Conservation (phyloP, 2,113 vertebrate genomes). For the Datnioides undecimradiatus region DNA sequence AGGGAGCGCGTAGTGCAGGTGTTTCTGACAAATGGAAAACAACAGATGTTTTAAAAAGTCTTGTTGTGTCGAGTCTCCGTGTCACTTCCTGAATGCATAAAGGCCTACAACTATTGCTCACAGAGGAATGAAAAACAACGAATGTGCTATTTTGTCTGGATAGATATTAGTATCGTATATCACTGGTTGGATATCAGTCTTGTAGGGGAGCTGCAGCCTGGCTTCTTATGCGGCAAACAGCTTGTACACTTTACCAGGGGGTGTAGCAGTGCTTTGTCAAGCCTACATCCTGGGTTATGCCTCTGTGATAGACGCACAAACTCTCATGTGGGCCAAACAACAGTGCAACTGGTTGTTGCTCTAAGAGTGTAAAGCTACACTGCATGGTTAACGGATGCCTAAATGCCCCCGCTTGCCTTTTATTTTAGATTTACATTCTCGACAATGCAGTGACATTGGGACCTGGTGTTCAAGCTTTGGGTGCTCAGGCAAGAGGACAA, state of each 20-base stretch:
- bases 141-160: constrained; percentile 23
- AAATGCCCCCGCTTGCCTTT: neutral
- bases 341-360: neutral
- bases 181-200: constrained; percentile 33
- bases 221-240: constrained; percentile 3
- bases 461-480: no score
- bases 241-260: constrained; percentile 30
- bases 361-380: neutral
- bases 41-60: constrained; percentile 65
- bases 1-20: constrained; percentile 43
- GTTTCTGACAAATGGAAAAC: constrained; percentile 69
- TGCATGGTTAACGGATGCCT: neutral
- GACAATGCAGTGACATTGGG: neutral
- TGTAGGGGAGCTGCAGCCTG: constrained; percentile 10
- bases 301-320: neutral
- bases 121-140: constrained; percentile 41
- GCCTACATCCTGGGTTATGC: neutral
- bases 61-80: constrained; percentile 44
- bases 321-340: neutral
- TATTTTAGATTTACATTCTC: neutral
- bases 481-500: no score
- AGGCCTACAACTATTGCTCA: constrained; percentile 21
- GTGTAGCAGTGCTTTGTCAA: constrained; percentile 11
- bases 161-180: constrained; percentile 39
- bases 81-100: constrained; percentile 58